Conservation (phyloP, 2,797 vertebrate genomes). For the Xyrichtys novacula region DNA sequence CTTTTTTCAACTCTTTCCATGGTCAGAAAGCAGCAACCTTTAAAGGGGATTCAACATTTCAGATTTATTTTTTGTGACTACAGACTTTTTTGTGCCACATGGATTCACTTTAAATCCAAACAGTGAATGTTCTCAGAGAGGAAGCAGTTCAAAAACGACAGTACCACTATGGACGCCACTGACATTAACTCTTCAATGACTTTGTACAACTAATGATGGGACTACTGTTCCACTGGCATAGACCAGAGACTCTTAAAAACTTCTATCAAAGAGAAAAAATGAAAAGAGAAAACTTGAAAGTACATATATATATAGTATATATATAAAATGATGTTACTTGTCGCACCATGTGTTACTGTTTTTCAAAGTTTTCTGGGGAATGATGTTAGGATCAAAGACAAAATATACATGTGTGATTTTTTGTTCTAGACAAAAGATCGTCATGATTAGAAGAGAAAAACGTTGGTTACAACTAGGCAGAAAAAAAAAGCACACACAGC, state of each 20-base stretch:
- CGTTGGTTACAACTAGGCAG: constrained; percentile 34
- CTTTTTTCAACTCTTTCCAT: constrained; percentile 20
- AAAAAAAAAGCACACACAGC: constrained; percentile 45
- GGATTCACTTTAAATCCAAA: constrained; percentile 60
- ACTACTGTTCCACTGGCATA: constrained; percentile 37
- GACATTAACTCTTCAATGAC: constrained; percentile 26
- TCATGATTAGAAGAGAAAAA: constrained; percentile 57
- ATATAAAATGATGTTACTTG: constrained; percentile 76
- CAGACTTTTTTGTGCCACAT: constrained; percentile 66
- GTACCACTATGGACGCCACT: constrained; percentile 26
- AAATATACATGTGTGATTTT: constrained; percentile 62
- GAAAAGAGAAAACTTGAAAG: constrained; percentile 62
- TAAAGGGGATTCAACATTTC: constrained; percentile 14
- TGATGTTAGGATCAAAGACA: constrained; percentile 63
- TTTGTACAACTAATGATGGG: constrained; percentile 20
- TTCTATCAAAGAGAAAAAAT: constrained; percentile 36
- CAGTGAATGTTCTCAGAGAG: constrained; percentile 62
- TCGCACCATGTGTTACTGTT: constrained; percentile 80
- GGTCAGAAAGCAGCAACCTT: constrained; percentile 47
- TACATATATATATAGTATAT: constrained; percentile 67
- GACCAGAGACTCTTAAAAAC: constrained; percentile 53
- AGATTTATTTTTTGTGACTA: constrained; percentile 55
- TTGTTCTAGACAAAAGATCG: constrained; percentile 54
- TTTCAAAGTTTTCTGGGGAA: constrained; percentile 68
- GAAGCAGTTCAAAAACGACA: constrained; percentile 26